Conservation (phyloP, 2,888 invertebrate genomes). For the Oegoconia quadripuncta region DNA sequence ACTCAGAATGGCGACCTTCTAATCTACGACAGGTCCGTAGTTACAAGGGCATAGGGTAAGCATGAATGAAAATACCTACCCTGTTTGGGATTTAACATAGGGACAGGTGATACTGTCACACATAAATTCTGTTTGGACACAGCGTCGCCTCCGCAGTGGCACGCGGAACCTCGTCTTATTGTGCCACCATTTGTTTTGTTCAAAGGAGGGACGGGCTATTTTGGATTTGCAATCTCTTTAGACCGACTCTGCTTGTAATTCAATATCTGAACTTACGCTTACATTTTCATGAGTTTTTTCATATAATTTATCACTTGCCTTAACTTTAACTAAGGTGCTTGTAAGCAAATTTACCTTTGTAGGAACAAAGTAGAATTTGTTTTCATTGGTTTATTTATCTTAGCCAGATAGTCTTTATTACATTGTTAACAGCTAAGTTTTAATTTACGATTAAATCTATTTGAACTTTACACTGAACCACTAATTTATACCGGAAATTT, state of each 20-base stretch:
- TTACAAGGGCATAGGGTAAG: conserved; percentile 17
- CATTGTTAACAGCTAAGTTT: no score
- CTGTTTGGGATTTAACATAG: conserved; percentile 35
- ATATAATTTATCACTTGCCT: no score
- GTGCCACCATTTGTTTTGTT: conserved; percentile 64
- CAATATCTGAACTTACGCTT: no score
- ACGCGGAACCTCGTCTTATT: conserved; percentile 74
- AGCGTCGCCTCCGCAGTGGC: conserved; percentile 49
- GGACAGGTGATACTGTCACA: conserved; percentile 54
- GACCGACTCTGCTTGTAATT: conserved; percentile 19
- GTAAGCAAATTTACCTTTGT: no score
- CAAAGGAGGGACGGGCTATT: conserved; percentile 58
- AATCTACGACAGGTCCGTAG: background rate
- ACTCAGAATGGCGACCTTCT: conserved; percentile 1
- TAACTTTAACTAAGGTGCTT: no score
- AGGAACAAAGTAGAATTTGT: no score
- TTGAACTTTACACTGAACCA: no score
- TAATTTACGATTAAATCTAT: no score
- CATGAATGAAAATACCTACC: conserved; percentile 45
- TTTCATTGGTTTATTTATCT: no score
- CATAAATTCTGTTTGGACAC: conserved; percentile 58
- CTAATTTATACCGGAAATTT: no score
- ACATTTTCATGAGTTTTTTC: no score
- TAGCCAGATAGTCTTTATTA: no score
- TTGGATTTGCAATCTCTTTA: conserved; percentile 57